A percentile compares a stretch with the other conserved stretches of the same genome.
Conservation (phyloP, 2,113 vertebrate genomes). For the Phocoena phocoena region DNA sequence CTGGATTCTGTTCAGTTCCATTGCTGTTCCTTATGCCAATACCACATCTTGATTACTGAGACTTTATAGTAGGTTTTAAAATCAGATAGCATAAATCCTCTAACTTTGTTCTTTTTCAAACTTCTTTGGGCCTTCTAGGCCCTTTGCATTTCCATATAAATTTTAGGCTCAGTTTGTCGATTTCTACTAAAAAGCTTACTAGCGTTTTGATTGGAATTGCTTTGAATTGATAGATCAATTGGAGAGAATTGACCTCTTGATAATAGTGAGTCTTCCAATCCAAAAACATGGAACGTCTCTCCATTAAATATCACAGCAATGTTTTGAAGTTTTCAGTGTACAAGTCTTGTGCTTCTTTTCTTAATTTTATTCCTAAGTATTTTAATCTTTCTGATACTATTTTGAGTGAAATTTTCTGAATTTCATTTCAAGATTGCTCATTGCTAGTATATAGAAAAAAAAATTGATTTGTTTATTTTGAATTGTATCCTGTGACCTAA, state of each 20-base stretch:
- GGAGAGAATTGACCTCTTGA: not conserved
- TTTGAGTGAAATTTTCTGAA: not conserved
- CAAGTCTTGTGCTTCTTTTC: not conserved
- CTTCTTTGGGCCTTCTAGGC: not conserved
- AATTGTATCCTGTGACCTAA: not conserved
- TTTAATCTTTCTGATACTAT: conserved; percentile 10
- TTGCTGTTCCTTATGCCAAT: not conserved
- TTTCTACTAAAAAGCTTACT: not conserved
- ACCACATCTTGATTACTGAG: not conserved
- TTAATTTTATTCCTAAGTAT: not conserved
- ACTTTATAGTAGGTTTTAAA: conserved; percentile 10
- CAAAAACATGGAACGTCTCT: not conserved
- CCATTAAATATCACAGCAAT: not conserved
- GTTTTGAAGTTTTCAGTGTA: not conserved
- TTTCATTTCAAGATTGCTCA: not conserved
- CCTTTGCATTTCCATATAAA: not conserved
- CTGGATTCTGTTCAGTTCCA: not conserved
- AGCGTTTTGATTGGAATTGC: not conserved
- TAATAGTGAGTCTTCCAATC: not conserved
- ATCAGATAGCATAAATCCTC: not conserved
- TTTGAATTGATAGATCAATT: not conserved
- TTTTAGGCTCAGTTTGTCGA: not conserved
- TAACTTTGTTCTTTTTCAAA: not conserved
- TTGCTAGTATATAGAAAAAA: not conserved
- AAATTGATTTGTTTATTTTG: not conserved